phyloP scores from a whole-genome alignment of 1,140 invertebrate species.

The Drosophila setifemur region DNA sequence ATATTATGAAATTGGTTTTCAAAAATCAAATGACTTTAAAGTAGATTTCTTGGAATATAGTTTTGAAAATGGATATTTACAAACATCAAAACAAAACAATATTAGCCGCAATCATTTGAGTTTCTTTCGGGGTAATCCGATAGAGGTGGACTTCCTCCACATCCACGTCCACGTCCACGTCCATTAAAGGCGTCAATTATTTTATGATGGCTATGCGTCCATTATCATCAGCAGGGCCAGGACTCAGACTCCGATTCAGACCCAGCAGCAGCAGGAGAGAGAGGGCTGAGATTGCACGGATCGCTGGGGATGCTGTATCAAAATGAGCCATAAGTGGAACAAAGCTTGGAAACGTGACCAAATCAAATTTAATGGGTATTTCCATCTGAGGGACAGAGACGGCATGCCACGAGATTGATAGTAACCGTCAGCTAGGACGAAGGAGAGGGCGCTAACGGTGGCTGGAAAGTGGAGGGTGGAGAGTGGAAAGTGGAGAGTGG shows the following conservation, averaged over 20 bases:
- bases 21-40: no score
- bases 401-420: conserved; percentile 19
- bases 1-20: no score
- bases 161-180: not conserved
- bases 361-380: conserved; percentile 81
- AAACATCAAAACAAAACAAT: no score
- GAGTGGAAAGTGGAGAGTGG: not conserved
- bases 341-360: conserved; percentile 81
- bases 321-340: conserved; percentile 82
- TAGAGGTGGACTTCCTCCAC: not conserved
- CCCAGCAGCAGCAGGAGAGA: not conserved
- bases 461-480: not conserved
- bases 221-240: conserved; percentile 35
- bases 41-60: no score
- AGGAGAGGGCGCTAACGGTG: not conserved
- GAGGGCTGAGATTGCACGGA: conserved; percentile 62
- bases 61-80: no score
- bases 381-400: conserved; percentile 42
- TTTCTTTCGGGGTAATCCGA: not conserved
- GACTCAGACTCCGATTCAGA: not conserved
- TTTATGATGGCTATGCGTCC: conserved; percentile 67
- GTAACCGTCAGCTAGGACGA: conserved; percentile 7
- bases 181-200: conserved; percentile 57
- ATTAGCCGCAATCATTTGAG: no score
- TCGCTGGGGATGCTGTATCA: conserved; percentile 22